A percentile compares a stretch with the other conserved stretches of the same genome.
phyloP scores from a whole-genome alignment of 2,888 invertebrate species.

The Hydrotaea diabolus region DNA sequence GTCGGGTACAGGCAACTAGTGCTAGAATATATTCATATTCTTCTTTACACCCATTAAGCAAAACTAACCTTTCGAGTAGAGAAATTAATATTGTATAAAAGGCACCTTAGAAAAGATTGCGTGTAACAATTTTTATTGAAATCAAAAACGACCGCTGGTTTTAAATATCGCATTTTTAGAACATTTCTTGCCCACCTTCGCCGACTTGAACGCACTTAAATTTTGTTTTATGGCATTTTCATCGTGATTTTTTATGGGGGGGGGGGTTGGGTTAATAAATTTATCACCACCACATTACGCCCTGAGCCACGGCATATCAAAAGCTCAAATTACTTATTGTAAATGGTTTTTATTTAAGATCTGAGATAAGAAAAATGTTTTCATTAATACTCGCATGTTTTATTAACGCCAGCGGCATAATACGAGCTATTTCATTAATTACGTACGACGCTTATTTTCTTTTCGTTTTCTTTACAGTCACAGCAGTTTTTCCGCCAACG shows the following conservation, averaged over 20 bases:
- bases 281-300: background rate
- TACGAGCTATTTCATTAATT: background rate
- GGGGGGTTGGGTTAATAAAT: background rate
- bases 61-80: too few species aligned
- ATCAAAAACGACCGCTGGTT: too few species aligned
- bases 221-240: background rate
- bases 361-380: slow-evolving; percentile 22
- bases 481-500: background rate
- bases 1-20: too few species aligned
- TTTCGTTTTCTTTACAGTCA: slow-evolving; percentile 3
- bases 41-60: too few species aligned
- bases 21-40: too few species aligned
- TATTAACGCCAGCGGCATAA: background rate
- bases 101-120: too few species aligned
- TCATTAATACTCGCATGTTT: slow-evolving; percentile 15
- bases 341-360: background rate
- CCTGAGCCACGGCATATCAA: background rate
- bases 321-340: slow-evolving; percentile 6
- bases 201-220: background rate
- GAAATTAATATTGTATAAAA: too few species aligned
- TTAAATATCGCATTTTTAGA: too few species aligned
- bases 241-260: slow-evolving; percentile 14
- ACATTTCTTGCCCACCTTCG: too few species aligned
- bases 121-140: too few species aligned
- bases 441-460: background rate